Evolutionary conservation across 2,888 invertebrate genomes (phyloP), one percentile per base, ranked within the genome.

Genomic region (Seladonia tumulorum): DNA sequence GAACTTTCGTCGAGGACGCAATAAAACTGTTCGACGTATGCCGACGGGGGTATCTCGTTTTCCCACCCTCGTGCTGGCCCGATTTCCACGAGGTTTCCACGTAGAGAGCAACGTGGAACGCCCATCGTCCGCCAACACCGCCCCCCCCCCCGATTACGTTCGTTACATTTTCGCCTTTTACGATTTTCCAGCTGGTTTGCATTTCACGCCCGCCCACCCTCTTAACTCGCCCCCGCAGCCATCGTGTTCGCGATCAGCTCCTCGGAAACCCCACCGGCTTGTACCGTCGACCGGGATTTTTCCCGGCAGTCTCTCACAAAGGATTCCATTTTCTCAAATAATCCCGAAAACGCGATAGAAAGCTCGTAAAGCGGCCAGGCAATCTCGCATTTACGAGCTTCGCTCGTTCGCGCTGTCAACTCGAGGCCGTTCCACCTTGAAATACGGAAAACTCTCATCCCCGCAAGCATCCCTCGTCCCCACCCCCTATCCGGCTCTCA

Each of bases 281-380:
- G 25, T 66, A 73, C 63, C 45, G 66, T 75, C 25, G 60, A 42
- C 63, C 22, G 22, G 60, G 60, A 53, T 78, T 76, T 82, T 53
- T 70, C 47, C 39, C 72, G 76, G 45, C n/a, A 76, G 76, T 53
- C 74, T 73, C 86, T 73, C 86, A 80, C 89, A 90, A 92, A 89
- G 92, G 91, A 93, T 94, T 93, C 87, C 93, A 93, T 94, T 94
- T 94, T 93, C 92, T 91, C 92, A 93, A 94, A 94, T 93, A 93
- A 93, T 93, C 88, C 91, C 88, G 92, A 93, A 93, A 93, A 92
- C 86, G 88, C 89, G 92, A 92, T 92, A 90, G 91, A 94, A 93
- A 91, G 91, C 91, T 93, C 93, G 92, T 94, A 94, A 94, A 93
- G 89, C 90, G 89, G 80, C 82, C 88, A 89, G 85, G 93, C 93